Percentiles rank a stretch among this genome's conserved stretches.
Evolutionary conservation across 2,888 invertebrate genomes (phyloP).

Genomic region (Abrostola triplasia): DNA sequence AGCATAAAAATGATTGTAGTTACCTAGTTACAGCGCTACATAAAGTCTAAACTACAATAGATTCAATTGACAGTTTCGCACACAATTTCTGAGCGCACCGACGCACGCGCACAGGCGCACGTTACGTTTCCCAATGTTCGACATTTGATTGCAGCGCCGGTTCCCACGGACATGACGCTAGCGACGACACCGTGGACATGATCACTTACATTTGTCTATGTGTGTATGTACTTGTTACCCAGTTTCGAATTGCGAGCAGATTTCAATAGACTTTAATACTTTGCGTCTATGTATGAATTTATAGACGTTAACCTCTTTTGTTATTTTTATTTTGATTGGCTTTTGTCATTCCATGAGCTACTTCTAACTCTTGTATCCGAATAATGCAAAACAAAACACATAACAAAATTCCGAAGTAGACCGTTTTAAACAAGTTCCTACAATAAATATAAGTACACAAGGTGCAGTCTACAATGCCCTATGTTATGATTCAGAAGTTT

Average conservation of each 20-base stretch:
- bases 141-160: conserved; percentile 37
- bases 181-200: conserved; percentile 24
- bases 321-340: too few relatives aligned
- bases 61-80: conserved; percentile 36
- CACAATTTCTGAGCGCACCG: conserved; percentile 40
- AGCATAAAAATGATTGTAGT: background rate
- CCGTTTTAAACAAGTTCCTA: too few relatives aligned
- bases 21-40: background rate
- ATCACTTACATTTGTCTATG: conserved; percentile 33
- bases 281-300: background rate
- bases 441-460: too few relatives aligned
- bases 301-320: background rate
- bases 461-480: too few relatives aligned
- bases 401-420: too few relatives aligned
- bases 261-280: background rate
- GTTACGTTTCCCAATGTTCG: conserved; percentile 32
- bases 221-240: conserved; percentile 13
- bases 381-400: too few relatives aligned
- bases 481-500: too few relatives aligned
- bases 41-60: conserved; percentile 19
- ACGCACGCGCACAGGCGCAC: conserved; percentile 10
- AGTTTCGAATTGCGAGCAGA: background rate
- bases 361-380: too few relatives aligned
- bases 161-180: conserved; percentile 35
- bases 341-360: too few relatives aligned